phyloP scores from a whole-genome alignment of 2,888 invertebrate species.

The Orgyia antiqua region DNA sequence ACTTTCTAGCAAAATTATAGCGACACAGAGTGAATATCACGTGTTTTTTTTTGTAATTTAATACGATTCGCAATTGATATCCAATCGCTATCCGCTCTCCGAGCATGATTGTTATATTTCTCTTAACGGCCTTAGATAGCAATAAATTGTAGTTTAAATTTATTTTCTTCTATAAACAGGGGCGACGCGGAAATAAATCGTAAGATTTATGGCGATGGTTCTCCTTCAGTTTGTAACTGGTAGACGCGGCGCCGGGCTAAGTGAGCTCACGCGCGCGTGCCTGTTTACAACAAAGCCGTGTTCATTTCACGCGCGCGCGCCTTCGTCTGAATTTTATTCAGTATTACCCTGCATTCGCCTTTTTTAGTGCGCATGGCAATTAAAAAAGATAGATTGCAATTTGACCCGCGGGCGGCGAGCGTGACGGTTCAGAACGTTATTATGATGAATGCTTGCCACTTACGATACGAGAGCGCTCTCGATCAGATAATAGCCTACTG shows the following conservation, averaged over 20 bases:
- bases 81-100: conserved; percentile 17
- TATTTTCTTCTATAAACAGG: conserved; percentile 54
- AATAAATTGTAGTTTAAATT: conserved; percentile 50
- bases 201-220: conserved; percentile 50
- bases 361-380: conserved; percentile 64
- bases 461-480: conserved; percentile 53
- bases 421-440: conserved; percentile 67
- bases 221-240: conserved; percentile 31
- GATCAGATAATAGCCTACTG: conserved; percentile 58
- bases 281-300: conserved; percentile 30
- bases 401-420: conserved; percentile 69
- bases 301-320: conserved; percentile 65
- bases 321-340: conserved; percentile 51
- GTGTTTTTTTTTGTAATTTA: conserved; percentile 29
- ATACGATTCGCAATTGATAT: conserved; percentile 26
- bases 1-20: conserved; percentile 48
- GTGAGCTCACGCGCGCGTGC: conserved; percentile 28
- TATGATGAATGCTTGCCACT: conserved; percentile 67
- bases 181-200: conserved; percentile 57
- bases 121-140: conserved; percentile 42
- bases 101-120: conserved; percentile 42
- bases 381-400: conserved; percentile 75
- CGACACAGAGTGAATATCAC: conserved; percentile 25
- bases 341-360: conserved; percentile 55
- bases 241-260: conserved; percentile 11